These are phyloP conservation scores for Blomia tropicalis DNA, from an alignment of 2,888 invertebrate species.

Conservation along the genomic window DNA sequence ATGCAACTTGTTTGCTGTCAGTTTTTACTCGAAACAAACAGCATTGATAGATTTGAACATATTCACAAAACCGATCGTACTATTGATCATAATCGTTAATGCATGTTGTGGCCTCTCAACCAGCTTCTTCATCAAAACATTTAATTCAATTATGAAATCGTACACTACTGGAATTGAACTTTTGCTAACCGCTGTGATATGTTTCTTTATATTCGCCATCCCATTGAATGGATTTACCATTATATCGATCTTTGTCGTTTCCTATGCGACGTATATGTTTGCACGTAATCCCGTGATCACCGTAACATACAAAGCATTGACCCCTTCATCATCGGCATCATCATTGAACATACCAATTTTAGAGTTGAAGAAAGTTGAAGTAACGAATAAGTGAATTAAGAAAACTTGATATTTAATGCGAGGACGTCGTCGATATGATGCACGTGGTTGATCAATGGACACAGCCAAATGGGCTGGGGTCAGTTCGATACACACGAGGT, in stretches of 20 bases:
- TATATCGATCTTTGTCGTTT: constrained; percentile 62
- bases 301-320: too few relatives aligned
- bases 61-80: not conserved
- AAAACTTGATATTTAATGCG: too few relatives aligned
- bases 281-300: constrained; percentile 62
- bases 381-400: too few relatives aligned
- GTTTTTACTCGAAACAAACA: too few relatives aligned
- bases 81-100: constrained; percentile 54
- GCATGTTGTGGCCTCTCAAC: constrained; percentile 81
- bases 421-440: not conserved
- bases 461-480: not conserved
- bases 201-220: constrained; percentile 63
- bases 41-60: not conserved
- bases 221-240: constrained; percentile 64
- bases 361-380: too few relatives aligned
- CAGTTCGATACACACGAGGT: not conserved
- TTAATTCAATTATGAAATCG: constrained; percentile 86
- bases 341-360: too few relatives aligned
- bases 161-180: constrained; percentile 86
- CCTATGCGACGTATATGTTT: constrained; percentile 66
- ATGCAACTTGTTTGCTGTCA: constrained; percentile 60
- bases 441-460: not conserved
- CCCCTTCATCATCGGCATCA: not conserved
- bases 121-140: constrained; percentile 73
- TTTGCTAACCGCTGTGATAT: constrained; percentile 70